Conservation (phyloP, 2,113 vertebrate species). For the Taurulus bubalis region DNA sequence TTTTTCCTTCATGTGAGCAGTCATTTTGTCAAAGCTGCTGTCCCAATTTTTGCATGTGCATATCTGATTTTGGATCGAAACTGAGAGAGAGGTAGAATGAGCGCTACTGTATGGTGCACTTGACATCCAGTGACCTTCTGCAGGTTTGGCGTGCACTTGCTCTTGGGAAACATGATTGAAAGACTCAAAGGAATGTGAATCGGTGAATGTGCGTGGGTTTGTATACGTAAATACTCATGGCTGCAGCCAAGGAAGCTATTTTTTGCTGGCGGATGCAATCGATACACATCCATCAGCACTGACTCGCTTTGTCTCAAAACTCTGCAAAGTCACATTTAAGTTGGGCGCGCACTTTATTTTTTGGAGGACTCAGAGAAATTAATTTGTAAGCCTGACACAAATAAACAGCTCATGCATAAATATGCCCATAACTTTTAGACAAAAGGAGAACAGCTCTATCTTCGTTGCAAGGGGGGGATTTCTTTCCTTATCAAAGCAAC, state of each 20-base stretch:
- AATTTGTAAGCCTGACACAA: constrained; percentile 77
- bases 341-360: constrained; percentile 59
- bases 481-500: constrained; percentile 81
- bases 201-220: constrained; percentile 21
- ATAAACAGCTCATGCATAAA: constrained; percentile 80
- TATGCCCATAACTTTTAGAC: constrained; percentile 78
- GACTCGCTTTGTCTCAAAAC: constrained; percentile 61
- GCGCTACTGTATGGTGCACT: not conserved
- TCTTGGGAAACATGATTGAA: constrained; percentile 53
- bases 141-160: constrained; percentile 27
- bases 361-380: constrained; percentile 66
- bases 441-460: constrained; percentile 81
- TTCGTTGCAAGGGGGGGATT: constrained; percentile 74
- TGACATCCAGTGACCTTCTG: constrained; percentile 52
- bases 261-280: constrained; percentile 32
- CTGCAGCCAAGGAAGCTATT: constrained; percentile 25
- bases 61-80: constrained; percentile 36
- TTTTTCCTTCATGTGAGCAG: constrained; percentile 2
- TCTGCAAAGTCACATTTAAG: constrained; percentile 79
- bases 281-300: constrained; percentile 37
- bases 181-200: constrained; percentile 44
- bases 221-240: constrained; percentile 20
- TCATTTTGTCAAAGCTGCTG: constrained; percentile 14
- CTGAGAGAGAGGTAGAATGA: constrained; percentile 4
- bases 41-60: constrained; percentile 24